Evolutionary conservation across 2,888 invertebrate genomes (phyloP).

Genomic region (Timema podura): DNA sequence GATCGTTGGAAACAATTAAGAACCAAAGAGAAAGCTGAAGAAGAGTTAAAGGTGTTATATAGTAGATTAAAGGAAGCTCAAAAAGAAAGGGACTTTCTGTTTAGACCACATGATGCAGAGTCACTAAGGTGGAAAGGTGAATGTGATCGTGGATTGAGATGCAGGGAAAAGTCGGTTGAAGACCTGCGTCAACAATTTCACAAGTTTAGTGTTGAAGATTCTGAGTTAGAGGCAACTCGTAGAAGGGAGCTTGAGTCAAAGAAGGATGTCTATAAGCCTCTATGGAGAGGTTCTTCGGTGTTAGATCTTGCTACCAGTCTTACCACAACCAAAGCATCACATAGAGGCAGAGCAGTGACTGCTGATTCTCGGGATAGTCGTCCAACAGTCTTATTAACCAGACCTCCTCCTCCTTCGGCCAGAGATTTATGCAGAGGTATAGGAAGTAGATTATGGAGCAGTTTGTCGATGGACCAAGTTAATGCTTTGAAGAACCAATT

Average conservation of each 20-base stretch:
- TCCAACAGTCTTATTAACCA: not conserved
- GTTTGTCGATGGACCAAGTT: conserved; percentile 78
- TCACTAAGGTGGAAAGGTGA: conserved; percentile 73
- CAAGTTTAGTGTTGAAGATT: conserved; percentile 51
- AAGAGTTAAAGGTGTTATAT: conserved; percentile 73
- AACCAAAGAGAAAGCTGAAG: conserved; percentile 73
- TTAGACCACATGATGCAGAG: conserved; percentile 69
- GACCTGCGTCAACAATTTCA: conserved; percentile 66
- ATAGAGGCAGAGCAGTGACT: conserved; percentile 36
- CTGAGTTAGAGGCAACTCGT: conserved; percentile 25
- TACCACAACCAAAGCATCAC: conserved; percentile 45
- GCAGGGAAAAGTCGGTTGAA: conserved; percentile 83
- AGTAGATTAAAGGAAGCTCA: conserved; percentile 72
- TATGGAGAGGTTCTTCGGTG: conserved; percentile 81
- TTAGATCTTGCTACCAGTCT: conserved; percentile 72
- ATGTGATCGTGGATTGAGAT: conserved; percentile 68
- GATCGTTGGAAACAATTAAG: conserved; percentile 82
- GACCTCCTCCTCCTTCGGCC: not conserved
- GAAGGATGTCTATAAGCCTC: conserved; percentile 71
- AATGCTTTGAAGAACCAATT: conserved; percentile 73
- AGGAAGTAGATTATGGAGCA: conserved; percentile 76
- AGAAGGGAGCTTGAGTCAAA: conserved; percentile 34
- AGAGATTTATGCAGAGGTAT: conserved; percentile 48
- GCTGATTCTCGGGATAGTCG: conserved; percentile 13
- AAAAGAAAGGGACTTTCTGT: conserved; percentile 77